phyloP scores from a whole-genome alignment of 1,140 invertebrate species.

The Zophobas morio region DNA sequence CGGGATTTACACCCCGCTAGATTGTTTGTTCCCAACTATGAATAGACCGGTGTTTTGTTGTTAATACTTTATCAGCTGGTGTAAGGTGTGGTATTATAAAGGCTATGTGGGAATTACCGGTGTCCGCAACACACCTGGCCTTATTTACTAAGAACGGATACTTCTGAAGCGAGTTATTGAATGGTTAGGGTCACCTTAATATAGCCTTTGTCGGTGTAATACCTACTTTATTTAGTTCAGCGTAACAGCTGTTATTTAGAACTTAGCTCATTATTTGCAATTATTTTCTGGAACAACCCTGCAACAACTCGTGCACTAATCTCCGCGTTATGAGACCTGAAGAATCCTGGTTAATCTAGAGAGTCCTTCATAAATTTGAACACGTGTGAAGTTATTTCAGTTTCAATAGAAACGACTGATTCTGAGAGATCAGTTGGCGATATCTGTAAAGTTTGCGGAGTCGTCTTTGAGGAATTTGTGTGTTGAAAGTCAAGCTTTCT shows the following conservation, averaged over 20 bases:
- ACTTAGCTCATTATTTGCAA: no score
- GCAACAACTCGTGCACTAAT: background rate
- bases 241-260: no score
- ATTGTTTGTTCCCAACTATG: slow-evolving; percentile 29
- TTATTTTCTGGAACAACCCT: no score
- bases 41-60: slow-evolving; percentile 33
- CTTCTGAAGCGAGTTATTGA: no score
- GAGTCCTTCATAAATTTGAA: slow-evolving; percentile 36
- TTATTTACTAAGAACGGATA: no score
- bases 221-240: no score
- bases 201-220: no score
- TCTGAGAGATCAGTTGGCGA: slow-evolving; percentile 17
- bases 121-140: background rate
- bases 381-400: slow-evolving; percentile 34
- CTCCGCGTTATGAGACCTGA: slow-evolving; percentile 8
- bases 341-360: slow-evolving; percentile 15
- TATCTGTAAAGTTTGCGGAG: slow-evolving; percentile 27
- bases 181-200: no score
- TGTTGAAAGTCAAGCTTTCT: background rate
- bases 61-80: slow-evolving; percentile 13
- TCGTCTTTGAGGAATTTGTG: slow-evolving; percentile 22
- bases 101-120: slow-evolving; percentile 12
- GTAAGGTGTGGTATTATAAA: slow-evolving; percentile 29
- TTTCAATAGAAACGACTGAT: background rate
- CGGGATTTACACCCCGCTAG: slow-evolving; percentile 28